Evolutionary conservation across 1,140 invertebrate species (phyloP), one percentile per base, ranked within the genome.

Genomic region (Temnothorax longispinosus): DNA sequence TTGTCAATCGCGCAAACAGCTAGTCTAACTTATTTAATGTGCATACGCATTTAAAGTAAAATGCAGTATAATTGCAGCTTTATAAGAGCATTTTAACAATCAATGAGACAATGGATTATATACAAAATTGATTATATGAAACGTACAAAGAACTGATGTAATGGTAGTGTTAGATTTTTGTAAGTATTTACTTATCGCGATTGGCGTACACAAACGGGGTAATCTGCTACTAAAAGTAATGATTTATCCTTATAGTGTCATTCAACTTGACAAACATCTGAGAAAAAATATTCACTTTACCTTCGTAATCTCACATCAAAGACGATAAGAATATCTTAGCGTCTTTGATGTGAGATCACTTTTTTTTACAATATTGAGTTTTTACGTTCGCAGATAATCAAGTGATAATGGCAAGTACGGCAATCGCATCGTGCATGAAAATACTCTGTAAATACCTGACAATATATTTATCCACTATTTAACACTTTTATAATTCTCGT

Each of bases 401-500:
- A 62, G 38, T 58, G 47, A 71, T 35, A 84, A 81, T 72, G 56
- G 38, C 21, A 78, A 64, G 54, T 58, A 85, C 67, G 41, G 44
- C 47, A 74, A 62, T 89, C 41, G 62, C 52, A 76, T 50, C 56
- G 74, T 80, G 77, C 67, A 75, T 84, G 52, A 56, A 47, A 90
- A 89, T 89, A 89, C 41, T 91, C 77, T 91, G 89, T 91, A 91
- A 82, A 91, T 91, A 91, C 11, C n/a, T 85, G 18, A 88, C 87
- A 69, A 69, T 81, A 90, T 91, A 90, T 89, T 91, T 89, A 89
- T 91, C 89, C 75, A 78, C 58, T 87, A 87, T 90, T 89, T 90
- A 91, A 87, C 85, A 92, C 87, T 91, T 92, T 90, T 92, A 85
- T 88, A 89, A 87, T 52, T 86, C 52, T 87, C 27, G 77, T 13